Percentiles rank a stretch among this genome's conserved stretches.
Evolutionary conservation across 2,113 vertebrate genomes (phyloP).

Genomic region (Sylvilagus bachmani): DNA sequence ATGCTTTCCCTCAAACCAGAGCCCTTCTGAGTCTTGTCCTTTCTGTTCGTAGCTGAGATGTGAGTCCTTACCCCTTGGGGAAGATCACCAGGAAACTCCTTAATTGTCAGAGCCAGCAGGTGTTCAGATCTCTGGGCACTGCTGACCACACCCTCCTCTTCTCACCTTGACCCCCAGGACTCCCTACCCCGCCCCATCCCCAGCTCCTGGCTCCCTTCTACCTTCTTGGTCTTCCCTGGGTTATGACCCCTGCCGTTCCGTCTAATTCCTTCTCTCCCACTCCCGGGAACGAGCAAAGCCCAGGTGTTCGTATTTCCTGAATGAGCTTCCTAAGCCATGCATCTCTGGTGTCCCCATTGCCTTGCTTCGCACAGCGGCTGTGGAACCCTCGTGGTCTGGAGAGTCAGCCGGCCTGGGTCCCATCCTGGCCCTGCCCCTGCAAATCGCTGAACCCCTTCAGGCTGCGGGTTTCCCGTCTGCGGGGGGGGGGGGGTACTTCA

Average conservation of each 20-base stretch:
- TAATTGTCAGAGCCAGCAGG: neutral
- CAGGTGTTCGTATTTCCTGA: neutral
- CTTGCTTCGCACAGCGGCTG: too few species aligned
- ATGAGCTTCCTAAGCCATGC: neutral
- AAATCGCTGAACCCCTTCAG: neutral
- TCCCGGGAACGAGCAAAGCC: neutral
- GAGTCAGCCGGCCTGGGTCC: neutral
- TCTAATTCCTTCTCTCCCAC: neutral
- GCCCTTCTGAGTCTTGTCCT: neutral
- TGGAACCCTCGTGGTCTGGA: neutral
- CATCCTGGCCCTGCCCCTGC: neutral
- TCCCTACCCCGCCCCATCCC: neutral
- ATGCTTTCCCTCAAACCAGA: neutral
- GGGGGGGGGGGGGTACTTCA: neutral
- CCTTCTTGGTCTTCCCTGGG: too few species aligned
- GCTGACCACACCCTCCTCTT: neutral
- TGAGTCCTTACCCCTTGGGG: neutral
- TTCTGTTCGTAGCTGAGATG: neutral
- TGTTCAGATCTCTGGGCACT: accelerated
- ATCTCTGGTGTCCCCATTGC: neutral
- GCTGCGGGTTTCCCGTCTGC: neutral
- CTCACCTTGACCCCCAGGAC: accelerated
- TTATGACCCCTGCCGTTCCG: neutral
- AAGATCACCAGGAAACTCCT: neutral
- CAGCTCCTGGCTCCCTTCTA: neutral